A percentile compares a stretch with the other conserved stretches of the same genome.
These are phyloP conservation scores for Helogale parvula DNA, from an alignment of 2,113 vertebrate genomes.

Conservation along the genomic window DNA sequence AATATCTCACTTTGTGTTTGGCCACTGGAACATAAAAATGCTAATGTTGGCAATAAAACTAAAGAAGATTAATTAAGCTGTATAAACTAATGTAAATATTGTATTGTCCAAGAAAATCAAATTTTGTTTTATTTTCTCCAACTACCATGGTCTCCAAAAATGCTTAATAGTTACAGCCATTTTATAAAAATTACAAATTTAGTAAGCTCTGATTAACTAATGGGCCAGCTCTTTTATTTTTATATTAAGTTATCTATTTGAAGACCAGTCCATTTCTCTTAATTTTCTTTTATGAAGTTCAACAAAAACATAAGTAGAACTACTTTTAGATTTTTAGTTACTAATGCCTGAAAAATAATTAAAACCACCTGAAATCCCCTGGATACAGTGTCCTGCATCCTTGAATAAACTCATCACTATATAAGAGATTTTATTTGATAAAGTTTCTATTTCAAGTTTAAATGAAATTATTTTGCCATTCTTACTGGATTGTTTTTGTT, in stretches of 20 bases:
- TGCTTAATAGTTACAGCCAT: neutral
- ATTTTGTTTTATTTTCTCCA: neutral
- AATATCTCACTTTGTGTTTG: neutral
- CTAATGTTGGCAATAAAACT: neutral
- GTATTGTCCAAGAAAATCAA: neutral
- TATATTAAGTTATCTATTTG: neutral
- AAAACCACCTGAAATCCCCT: neutral
- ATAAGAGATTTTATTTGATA: neutral
- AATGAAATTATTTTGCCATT: neutral
- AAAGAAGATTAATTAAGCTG: conserved; percentile 26
- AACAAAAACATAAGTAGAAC: neutral
- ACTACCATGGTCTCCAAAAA: neutral
- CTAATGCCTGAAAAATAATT: neutral
- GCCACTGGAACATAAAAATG: neutral
- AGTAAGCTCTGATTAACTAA: neutral
- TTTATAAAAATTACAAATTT: neutral
- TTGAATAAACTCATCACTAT: neutral
- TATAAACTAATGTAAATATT: neutral
- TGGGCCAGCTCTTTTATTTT: neutral
- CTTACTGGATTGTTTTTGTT: neutral
- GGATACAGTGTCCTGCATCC: neutral
- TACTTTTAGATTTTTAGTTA: neutral
- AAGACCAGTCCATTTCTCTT: neutral
- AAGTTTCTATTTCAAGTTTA: neutral
- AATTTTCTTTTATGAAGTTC: neutral